These are phyloP conservation scores for Drosophila merina DNA, from an alignment of 2,888 invertebrate genomes.

Conservation along the genomic window DNA sequence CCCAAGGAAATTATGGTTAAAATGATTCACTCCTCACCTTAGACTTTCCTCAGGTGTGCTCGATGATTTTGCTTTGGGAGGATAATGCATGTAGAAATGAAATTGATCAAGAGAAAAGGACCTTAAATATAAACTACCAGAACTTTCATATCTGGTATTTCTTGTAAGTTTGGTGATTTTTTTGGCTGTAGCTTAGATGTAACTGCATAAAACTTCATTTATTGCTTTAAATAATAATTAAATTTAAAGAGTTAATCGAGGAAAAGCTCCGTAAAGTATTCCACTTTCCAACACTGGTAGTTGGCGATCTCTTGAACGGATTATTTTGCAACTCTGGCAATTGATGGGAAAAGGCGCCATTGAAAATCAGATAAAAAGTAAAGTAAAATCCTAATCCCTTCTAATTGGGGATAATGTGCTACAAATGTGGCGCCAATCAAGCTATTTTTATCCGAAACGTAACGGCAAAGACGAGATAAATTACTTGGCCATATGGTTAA, in stretches of 20 bases:
- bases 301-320: background rate
- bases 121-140: no score
- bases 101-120: no score
- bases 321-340: background rate
- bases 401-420: background rate
- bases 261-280: background rate
- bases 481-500: conserved; percentile 68
- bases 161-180: no score
- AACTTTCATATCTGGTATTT: no score
- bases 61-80: background rate
- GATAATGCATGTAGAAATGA: no score
- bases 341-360: background rate
- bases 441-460: conserved; percentile 13
- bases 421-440: conserved; percentile 13
- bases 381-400: background rate
- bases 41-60: background rate
- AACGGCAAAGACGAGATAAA: conserved; percentile 48
- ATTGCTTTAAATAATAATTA: no score
- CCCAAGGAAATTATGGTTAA: conserved; percentile 15
- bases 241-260: no score
- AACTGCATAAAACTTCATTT: no score
- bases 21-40: background rate
- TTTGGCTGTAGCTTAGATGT: no score
- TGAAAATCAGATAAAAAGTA: background rate
- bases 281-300: background rate